These are phyloP conservation scores for Craseonycteris thonglongyai DNA, from an alignment of 2,113 vertebrate genomes.

Conservation along the genomic window DNA sequence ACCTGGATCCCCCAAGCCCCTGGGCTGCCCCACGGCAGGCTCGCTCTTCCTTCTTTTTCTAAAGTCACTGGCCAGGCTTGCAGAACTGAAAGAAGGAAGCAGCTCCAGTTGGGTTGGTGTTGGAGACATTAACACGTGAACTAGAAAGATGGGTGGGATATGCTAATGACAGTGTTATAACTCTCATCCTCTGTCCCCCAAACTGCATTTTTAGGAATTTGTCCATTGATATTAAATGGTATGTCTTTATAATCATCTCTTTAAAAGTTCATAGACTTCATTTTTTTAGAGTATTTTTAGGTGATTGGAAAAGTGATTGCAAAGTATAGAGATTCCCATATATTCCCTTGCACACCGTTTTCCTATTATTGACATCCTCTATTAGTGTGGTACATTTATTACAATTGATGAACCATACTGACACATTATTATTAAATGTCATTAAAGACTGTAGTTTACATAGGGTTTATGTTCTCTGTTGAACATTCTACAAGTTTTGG, in stretches of 20 bases:
- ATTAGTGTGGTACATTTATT: neutral
- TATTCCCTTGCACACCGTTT: neutral
- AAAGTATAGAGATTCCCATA: neutral
- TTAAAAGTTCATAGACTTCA: neutral
- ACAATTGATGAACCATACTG: neutral
- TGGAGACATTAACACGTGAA: neutral
- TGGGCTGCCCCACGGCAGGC: conserved; percentile 86
- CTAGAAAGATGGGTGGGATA: neutral
- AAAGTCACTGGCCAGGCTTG: conserved; percentile 90
- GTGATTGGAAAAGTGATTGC: neutral
- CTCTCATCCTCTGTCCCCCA: neutral
- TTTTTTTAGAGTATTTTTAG: neutral
- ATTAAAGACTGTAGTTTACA: neutral
- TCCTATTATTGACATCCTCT: neutral
- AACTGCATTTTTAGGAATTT: neutral
- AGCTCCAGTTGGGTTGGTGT: neutral
- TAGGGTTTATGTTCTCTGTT: neutral
- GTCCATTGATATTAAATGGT: neutral
- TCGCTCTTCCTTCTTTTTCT: conserved; percentile 97
- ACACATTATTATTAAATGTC: neutral
- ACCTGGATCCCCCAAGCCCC: conserved; percentile 78
- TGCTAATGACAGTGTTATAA: no score
- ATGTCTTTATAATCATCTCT: neutral
- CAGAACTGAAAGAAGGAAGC: conserved; percentile 64
- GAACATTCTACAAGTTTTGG: neutral